Evolutionary conservation across 2,113 vertebrate genomes (phyloP).

Genomic region (Marmota flaviventris): DNA sequence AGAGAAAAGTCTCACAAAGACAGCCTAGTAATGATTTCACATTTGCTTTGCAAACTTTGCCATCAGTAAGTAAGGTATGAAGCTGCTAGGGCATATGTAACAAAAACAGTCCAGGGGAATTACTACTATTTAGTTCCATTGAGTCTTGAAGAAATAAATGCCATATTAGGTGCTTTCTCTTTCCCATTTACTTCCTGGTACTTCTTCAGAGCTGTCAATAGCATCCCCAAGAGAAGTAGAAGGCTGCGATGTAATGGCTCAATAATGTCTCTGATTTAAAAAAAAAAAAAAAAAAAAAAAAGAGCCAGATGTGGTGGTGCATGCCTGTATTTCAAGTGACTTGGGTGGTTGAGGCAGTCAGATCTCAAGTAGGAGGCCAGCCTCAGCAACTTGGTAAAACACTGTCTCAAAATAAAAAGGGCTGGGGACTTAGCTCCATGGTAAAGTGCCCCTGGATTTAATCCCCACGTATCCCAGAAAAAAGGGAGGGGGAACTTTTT

Average conservation of each 20-base stretch:
- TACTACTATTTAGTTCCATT: neutral
- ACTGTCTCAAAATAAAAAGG: no score
- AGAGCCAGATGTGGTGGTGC: no score
- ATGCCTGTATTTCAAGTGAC: no score
- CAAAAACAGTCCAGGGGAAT: neutral
- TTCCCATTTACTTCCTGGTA: neutral
- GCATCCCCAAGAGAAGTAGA: slow-evolving; percentile 77
- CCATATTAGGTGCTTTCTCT: neutral
- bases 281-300: rapidly evolving
- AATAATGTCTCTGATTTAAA: neutral
- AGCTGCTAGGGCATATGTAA: neutral
- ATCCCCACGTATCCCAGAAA: no score
- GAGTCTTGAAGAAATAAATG: neutral
- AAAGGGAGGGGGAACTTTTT: no score
- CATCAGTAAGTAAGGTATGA: no score
- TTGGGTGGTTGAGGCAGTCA: no score
- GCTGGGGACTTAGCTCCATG: no score
- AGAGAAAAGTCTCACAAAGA: neutral
- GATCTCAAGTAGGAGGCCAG: no score
- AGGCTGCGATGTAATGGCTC: slow-evolving; percentile 43
- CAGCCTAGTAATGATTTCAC: neutral
- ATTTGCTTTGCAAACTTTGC: neutral
- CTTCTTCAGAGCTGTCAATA: neutral
- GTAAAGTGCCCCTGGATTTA: no score
- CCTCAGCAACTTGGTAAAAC: no score